These are phyloP conservation scores for Ctenoplectra terminalis DNA, from an alignment of 1,140 invertebrate genomes.

Conservation along the genomic window DNA sequence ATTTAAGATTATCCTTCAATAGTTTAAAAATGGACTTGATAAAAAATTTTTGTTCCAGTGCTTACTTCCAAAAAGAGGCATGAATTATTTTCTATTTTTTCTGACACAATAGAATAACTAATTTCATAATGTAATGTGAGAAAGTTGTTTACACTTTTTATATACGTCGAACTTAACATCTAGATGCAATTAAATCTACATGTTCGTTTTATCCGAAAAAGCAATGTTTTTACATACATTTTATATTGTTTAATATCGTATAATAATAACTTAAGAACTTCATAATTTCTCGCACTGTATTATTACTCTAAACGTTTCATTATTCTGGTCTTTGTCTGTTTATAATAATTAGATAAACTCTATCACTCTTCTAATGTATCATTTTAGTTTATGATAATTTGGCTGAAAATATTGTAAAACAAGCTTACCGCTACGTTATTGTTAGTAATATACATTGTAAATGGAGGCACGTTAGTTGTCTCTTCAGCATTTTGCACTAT, in stretches of 20 bases:
- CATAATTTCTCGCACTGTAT: neutral
- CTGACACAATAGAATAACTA: conserved; percentile 20
- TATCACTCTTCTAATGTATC: neutral
- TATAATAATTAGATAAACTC: conserved; percentile 3
- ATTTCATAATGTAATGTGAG: conserved; percentile 21
- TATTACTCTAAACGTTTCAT: conserved; percentile 17
- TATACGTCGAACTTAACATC: conserved; percentile 13
- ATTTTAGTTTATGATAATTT: neutral
- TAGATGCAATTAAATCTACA: neutral
- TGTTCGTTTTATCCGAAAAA: conserved; percentile 1
- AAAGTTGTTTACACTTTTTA: conserved; percentile 28
- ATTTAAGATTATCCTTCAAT: conserved; percentile 47
- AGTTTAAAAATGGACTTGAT: conserved; percentile 68
- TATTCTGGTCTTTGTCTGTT: neutral
- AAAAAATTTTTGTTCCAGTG: conserved; percentile 64
- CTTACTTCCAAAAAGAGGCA: conserved; percentile 49
- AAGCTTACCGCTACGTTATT: conserved; percentile 18
- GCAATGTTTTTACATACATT: conserved; percentile 8
- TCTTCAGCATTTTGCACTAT: conserved; percentile 17
- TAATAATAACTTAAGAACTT: conserved; percentile 6
- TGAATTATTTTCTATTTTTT: conserved; percentile 51
- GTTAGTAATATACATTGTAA: conserved; percentile 26
- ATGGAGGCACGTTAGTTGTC: neutral
- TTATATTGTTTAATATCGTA: conserved; percentile 11
- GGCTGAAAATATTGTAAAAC: neutral